A percentile compares a stretch with the other conserved stretches of the same genome.
phyloP scores from a whole-genome alignment of 2,888 invertebrate species.

The Shargacucullia verbasci region DNA sequence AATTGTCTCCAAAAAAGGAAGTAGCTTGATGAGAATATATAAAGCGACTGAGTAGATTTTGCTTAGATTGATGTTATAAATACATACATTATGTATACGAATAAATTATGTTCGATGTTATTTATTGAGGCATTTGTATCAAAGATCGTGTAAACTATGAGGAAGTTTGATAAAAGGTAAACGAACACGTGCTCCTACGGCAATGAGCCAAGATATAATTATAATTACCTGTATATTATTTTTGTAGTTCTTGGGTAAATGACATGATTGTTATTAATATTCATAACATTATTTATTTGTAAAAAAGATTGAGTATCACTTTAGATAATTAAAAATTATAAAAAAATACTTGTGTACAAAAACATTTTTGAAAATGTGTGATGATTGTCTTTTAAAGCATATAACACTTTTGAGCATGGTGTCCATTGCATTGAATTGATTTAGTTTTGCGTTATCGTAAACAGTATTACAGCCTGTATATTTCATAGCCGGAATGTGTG shows the following conservation, averaged over 20 bases:
- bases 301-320: conserved; percentile 21
- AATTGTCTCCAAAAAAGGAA: conserved; percentile 47
- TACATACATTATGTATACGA: neutral
- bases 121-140: neutral
- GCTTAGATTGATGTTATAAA: no score
- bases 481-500: conserved; percentile 64
- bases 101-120: neutral
- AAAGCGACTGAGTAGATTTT: no score
- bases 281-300: conserved; percentile 6
- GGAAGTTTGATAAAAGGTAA: neutral
- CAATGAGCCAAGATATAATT: no score
- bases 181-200: neutral
- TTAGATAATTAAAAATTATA: conserved; percentile 1
- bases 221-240: no score
- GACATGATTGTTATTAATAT: neutral
- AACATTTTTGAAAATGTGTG: no score
- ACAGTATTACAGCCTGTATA: conserved; percentile 70
- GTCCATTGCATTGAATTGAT: neutral
- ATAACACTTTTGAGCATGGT: conserved; percentile 1
- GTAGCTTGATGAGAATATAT: conserved; percentile 1
- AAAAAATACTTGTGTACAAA: neutral
- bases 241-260: no score
- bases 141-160: neutral
- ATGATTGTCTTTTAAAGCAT: neutral
- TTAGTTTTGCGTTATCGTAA: no score